Base-by-base conservation (phyloP, 92 coral and sea anemone species). In the Scolanthus callimorphus region DNA sequence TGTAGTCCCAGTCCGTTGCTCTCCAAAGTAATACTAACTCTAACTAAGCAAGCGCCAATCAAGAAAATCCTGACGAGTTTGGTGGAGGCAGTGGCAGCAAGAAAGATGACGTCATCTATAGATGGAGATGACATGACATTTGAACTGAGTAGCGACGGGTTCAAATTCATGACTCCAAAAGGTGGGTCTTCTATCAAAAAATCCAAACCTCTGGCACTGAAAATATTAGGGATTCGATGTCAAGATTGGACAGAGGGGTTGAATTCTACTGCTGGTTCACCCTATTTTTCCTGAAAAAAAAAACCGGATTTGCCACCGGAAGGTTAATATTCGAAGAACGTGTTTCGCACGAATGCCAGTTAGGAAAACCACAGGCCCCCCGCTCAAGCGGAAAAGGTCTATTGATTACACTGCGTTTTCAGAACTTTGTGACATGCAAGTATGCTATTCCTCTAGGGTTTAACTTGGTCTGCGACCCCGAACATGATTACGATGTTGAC, bases 41-140 rank as follows among this genome's bases (percentile, higher is more conserved):
- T 82, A 2, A 52, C 39, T 31, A 63, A 65, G 17, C 63, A 73
- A 27, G 74, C 90, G 19, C 44, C 67, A 10, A 84, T 65, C 17
- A 70, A 80, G n/a, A 54, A 73, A 26, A 69, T 71, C n/a, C 75
- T 89, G 15, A 49, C 58, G 27, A 63, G 67, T 3, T 26, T 92
- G 19, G 47, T 92, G 41, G 51, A 70, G 17, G 70, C 96, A 17
- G 67, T 92, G 29, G 79, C 71, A 37, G 57, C 60, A 30, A 84
- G 88, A 17, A 89, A 77, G 55, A 70, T 92, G 76, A 76, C 55
- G 27, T 84, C 98, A n/a, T 80, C 96, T 26, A 73, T 92, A 47
- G 98, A 92, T 51, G 96, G 95, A 13, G 78, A 65, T 4, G 74
- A 71, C 8, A 72, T 83, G 38, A 89, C 81, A 39, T 87, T 76